phyloP scores from a whole-genome alignment of 2,888 invertebrate genomes.

The Salticus scenicus region DNA sequence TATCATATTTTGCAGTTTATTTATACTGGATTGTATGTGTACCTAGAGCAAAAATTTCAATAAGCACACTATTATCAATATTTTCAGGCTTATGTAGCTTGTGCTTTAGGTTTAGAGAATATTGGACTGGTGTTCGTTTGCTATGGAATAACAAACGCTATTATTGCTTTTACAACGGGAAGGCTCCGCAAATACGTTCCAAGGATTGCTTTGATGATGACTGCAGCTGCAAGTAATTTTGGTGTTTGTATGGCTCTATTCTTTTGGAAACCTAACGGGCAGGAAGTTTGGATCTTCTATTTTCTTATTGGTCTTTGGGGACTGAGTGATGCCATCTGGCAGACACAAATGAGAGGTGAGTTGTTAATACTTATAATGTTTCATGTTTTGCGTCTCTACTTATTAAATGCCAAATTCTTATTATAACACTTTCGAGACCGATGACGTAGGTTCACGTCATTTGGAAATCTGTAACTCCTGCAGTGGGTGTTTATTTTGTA shows the following conservation, averaged over 20 bases:
- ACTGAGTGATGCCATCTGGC: slow-evolving; percentile 97
- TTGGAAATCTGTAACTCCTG: too few relatives aligned
- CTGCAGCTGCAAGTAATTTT: slow-evolving; percentile 85
- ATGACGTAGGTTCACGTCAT: too few relatives aligned
- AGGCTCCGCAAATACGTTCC: neutral
- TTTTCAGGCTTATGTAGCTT: slow-evolving; percentile 89
- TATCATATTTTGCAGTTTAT: too few relatives aligned
- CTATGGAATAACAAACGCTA: slow-evolving; percentile 94
- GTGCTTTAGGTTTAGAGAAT: slow-evolving; percentile 88
- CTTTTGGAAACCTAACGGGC: slow-evolving; percentile 90
- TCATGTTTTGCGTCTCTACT: too few relatives aligned
- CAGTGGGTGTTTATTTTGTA: too few relatives aligned
- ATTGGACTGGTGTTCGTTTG: slow-evolving; percentile 99
- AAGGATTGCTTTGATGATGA: slow-evolving; percentile 84
- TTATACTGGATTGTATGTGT: too few relatives aligned
- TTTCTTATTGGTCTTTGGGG: slow-evolving; percentile 94
- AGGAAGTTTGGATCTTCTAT: slow-evolving; percentile 87
- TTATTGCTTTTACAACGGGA: slow-evolving; percentile 88
- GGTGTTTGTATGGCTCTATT: slow-evolving; percentile 87
- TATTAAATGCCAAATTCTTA: too few relatives aligned
- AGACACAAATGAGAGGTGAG: slow-evolving; percentile 95
- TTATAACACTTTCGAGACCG: too few relatives aligned
- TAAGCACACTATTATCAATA: too few relatives aligned
- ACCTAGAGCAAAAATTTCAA: too few relatives aligned
- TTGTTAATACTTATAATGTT: too few relatives aligned